phyloP scores from a whole-genome alignment of 1,140 invertebrate species.

The Condylostylus longicornis region DNA sequence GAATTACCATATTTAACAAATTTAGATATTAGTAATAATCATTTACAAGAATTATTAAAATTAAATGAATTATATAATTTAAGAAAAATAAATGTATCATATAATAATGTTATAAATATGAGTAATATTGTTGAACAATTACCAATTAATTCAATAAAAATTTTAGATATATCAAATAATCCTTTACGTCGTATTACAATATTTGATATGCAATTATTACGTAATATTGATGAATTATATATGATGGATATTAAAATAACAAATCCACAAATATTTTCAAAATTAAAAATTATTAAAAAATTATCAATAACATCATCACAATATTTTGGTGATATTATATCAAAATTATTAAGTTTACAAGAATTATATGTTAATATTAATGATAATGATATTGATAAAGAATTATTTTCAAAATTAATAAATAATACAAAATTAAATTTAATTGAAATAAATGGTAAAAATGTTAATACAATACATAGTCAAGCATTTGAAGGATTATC shows the following conservation, averaged over 20 bases:
- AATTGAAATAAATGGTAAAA: slow-evolving; percentile 59
- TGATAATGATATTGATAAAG: slow-evolving; percentile 50
- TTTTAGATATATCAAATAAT: slow-evolving; percentile 28
- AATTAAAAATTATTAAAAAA: slow-evolving; percentile 34
- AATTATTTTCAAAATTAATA: slow-evolving; percentile 47
- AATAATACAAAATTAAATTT: slow-evolving; percentile 61
- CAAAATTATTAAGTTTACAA: slow-evolving; percentile 36
- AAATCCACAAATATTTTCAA: slow-evolving; percentile 26
- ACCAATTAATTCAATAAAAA: slow-evolving; percentile 20
- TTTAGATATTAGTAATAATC: slow-evolving; percentile 30
- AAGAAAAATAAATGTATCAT: slow-evolving; percentile 43
- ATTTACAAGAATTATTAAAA: slow-evolving; percentile 25
- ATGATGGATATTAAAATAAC: slow-evolving; percentile 26
- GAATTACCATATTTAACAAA: slow-evolving; percentile 50
- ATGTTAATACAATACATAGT: slow-evolving; percentile 49
- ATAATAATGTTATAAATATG: slow-evolving; percentile 40
- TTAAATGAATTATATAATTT: slow-evolving; percentile 42
- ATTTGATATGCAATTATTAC: slow-evolving; percentile 22
- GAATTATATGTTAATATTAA: slow-evolving; percentile 53
- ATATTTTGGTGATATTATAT: slow-evolving; percentile 27
- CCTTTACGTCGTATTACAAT: slow-evolving; percentile 23
- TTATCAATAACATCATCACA: slow-evolving; percentile 21
- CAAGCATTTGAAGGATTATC: slow-evolving; percentile 53
- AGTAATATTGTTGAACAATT: slow-evolving; percentile 27
- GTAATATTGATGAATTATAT: slow-evolving; percentile 24